Evolutionary conservation across 64 coral and sea anemone species (phyloP).

Genomic region (Stichodactyla mertensii): DNA sequence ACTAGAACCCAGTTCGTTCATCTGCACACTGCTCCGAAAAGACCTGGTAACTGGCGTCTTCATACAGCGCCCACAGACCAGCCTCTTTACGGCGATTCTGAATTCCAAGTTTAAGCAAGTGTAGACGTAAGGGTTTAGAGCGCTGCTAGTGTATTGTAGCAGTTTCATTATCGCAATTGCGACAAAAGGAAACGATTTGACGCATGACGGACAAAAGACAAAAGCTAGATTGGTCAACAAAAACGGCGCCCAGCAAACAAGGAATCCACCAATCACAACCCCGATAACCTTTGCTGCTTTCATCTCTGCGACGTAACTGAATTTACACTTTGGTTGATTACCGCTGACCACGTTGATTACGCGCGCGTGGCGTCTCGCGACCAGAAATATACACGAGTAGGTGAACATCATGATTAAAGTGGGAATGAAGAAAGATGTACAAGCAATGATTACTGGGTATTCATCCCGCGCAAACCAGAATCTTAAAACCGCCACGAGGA

Average conservation of each 20-base stretch:
- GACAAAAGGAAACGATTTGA: neutral
- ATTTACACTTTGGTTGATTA: constrained; percentile 24
- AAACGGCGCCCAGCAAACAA: constrained; percentile 80
- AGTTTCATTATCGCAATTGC: neutral
- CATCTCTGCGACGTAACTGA: constrained; percentile 71
- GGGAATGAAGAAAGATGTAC: constrained; percentile 47
- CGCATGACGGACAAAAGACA: neutral
- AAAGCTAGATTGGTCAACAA: constrained; percentile 26
- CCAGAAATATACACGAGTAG: constrained; percentile 52
- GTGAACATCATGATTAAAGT: constrained; percentile 36
- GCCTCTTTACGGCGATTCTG: neutral
- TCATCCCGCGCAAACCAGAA: constrained; percentile 9
- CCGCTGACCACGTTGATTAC: constrained; percentile 30
- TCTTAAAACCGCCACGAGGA: constrained; percentile 23
- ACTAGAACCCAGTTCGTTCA: neutral
- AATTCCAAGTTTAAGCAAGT: constrained; percentile 21
- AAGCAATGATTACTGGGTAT: constrained; percentile 48
- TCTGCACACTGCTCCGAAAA: neutral
- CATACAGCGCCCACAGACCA: neutral
- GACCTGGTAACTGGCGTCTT: neutral
- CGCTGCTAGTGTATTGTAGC: constrained; percentile 11
- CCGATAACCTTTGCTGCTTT: constrained; percentile 87
- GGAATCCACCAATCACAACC: constrained; percentile 80
- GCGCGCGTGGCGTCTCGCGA: constrained; percentile 42
- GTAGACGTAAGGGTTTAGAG: constrained; percentile 28